Base-by-base conservation (phyloP, 1,140 invertebrate genomes). In the Tenebrio molitor region DNA sequence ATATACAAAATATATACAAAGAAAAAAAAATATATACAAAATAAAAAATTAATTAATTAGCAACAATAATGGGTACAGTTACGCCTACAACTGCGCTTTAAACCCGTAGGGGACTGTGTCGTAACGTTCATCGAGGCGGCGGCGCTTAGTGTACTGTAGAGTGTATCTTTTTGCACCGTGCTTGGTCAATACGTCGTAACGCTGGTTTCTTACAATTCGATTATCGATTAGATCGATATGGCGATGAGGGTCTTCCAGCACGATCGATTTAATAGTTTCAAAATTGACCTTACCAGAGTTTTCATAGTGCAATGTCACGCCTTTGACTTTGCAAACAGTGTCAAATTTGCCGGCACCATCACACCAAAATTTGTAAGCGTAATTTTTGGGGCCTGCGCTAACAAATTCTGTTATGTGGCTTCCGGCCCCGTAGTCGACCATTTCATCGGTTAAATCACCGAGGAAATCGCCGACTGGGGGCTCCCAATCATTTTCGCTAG, bases 381-480 rank as follows among this genome's bases (percentile, higher is more conserved):
- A 73, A 36, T 53, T 73, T 73, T 73, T 73, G 4, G 71, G 65
- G 4, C 71, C 71, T 1, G 25, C 66, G 17, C 82, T 14, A 53
- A 80, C 78, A 74, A 46, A 67, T 23, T 69, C 64, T 8, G 17
- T 68, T 21, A 66, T 73, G 46, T 53, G 21, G 64, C 36, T 64
- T n/a, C 36, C 42, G 19, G 16, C 23, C 19, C 69, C 71, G 23
- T 72, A 78, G 71, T 63, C 16, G 2, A 21, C 65, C 2, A 81
- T 7, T 64, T 82, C 81, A 62, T 83, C 75, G 5, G 75, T 82
- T 58, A 81, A 34, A 12, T 82, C 77, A 0, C 81, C 82, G 2
- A 84, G 36, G 72, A 76, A 80, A 21, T 72, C 58, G 14, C 81
- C 80, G 3, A 69, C 72, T 1, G 69, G 71, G 2, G 42, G 73